Percentiles rank a stretch among this genome's conserved stretches.
These are phyloP conservation scores for Hoplostethus mediterraneus DNA, from an alignment of 2,797 vertebrate species.

Conservation along the genomic window DNA sequence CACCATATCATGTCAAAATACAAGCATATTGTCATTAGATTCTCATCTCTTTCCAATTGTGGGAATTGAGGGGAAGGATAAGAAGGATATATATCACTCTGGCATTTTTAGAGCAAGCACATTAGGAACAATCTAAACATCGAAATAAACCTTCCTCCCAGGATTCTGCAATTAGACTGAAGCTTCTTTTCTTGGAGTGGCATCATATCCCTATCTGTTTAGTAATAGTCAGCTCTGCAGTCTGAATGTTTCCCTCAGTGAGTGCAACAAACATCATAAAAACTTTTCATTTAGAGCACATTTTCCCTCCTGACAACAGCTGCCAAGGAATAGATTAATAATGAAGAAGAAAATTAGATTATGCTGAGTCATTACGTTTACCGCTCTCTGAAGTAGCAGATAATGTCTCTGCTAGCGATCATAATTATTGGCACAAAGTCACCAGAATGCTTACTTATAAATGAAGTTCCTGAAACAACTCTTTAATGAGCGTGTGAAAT, in stretches of 20 bases:
- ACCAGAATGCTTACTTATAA: constrained; percentile 53
- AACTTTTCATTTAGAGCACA: constrained; percentile 45
- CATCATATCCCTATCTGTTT: background rate
- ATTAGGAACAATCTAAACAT: background rate
- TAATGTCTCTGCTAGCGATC: constrained; percentile 64
- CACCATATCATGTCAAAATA: background rate
- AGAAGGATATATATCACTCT: background rate
- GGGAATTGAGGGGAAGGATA: background rate
- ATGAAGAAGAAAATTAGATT: constrained; percentile 75
- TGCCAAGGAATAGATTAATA: constrained; percentile 73
- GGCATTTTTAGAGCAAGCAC: background rate
- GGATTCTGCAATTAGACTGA: no score
- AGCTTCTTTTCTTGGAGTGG: no score
- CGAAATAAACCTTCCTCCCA: no score
- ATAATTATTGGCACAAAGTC: constrained; percentile 57
- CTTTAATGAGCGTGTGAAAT: constrained; percentile 16
- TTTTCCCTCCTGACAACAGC: constrained; percentile 61
- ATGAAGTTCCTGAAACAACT: constrained; percentile 41
- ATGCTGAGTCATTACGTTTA: constrained; percentile 73
- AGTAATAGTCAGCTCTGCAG: background rate
- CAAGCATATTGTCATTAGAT: no score
- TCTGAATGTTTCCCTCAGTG: constrained; percentile 18
- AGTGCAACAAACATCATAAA: constrained; percentile 50
- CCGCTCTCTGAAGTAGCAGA: constrained; percentile 62
- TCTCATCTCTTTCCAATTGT: constrained; percentile 10